These are phyloP conservation scores for Spodoptera litura DNA, from an alignment of 1,140 invertebrate genomes.

Conservation along the genomic window DNA sequence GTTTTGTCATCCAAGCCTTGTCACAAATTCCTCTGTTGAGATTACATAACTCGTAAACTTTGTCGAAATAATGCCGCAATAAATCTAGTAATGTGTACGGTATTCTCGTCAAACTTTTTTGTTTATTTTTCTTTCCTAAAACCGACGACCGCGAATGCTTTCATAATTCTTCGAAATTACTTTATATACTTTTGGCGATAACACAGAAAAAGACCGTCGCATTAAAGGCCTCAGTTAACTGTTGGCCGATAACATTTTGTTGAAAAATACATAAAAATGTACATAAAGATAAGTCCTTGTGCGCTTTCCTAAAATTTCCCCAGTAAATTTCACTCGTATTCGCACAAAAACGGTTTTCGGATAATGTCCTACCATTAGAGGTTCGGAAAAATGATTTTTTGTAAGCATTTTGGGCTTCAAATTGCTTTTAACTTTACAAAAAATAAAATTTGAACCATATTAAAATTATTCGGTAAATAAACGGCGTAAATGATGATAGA, in stretches of 20 bases:
- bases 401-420: constrained; percentile 64
- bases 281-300: constrained; percentile 78
- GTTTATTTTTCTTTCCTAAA: constrained; percentile 67
- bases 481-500: constrained; percentile 42
- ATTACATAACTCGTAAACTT: constrained; percentile 61
- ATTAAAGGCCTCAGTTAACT: constrained; percentile 70
- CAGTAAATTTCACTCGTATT: constrained; percentile 72
- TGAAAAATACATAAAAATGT: constrained; percentile 78
- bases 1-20: constrained; percentile 55
- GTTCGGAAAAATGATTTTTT: constrained; percentile 72
- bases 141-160: constrained; percentile 55
- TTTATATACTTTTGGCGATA: constrained; percentile 72
- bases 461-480: constrained; percentile 46
- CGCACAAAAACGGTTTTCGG: constrained; percentile 72
- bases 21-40: constrained; percentile 58
- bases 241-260: constrained; percentile 74
- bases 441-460: constrained; percentile 49
- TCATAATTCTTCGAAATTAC: constrained; percentile 77
- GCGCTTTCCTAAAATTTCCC: constrained; percentile 67
- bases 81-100: constrained; percentile 60
- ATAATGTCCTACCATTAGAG: constrained; percentile 76
- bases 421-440: constrained; percentile 57
- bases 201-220: constrained; percentile 61
- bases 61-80: constrained; percentile 60
- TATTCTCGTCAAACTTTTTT: constrained; percentile 62